phyloP scores from a whole-genome alignment of 2,888 invertebrate species.

The Napeogenes inachia region DNA sequence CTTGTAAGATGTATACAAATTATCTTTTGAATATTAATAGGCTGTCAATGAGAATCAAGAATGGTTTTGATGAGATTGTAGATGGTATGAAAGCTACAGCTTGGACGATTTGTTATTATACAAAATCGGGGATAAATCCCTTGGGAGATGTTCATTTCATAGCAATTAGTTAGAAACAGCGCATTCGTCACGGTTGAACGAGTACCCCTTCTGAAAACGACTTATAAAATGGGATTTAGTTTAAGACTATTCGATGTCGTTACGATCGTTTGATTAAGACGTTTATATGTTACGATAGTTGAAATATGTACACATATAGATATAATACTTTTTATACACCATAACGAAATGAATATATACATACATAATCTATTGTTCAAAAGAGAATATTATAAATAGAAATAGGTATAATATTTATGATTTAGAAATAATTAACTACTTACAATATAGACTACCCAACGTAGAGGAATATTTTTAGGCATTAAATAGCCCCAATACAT shows the following conservation, averaged over 20 bases:
- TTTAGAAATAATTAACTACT: too few relatives aligned
- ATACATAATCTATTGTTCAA: too few relatives aligned
- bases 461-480: too few relatives aligned
- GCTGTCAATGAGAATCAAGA: not conserved
- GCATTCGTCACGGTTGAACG: slow-evolving; percentile 73
- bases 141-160: slow-evolving; percentile 69
- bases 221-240: slow-evolving; percentile 34
- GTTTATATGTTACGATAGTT: not conserved
- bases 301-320: too few relatives aligned
- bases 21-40: not conserved
- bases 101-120: slow-evolving; percentile 54
- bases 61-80: slow-evolving; percentile 10
- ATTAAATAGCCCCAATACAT: too few relatives aligned
- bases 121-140: slow-evolving; percentile 64
- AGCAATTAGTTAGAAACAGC: slow-evolving; percentile 75
- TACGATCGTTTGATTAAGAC: slow-evolving; percentile 26
- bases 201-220: slow-evolving; percentile 60
- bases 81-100: slow-evolving; percentile 3
- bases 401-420: too few relatives aligned
- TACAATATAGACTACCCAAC: too few relatives aligned
- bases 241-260: slow-evolving; percentile 3
- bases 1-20: too few relatives aligned
- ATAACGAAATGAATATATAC: too few relatives aligned
- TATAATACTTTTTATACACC: too few relatives aligned
- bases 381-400: too few relatives aligned